Evolutionary conservation across 30 jellyfish, hydroid and myxozoan species (phyloP).

Genomic region (Aurelia coerulea): DNA sequence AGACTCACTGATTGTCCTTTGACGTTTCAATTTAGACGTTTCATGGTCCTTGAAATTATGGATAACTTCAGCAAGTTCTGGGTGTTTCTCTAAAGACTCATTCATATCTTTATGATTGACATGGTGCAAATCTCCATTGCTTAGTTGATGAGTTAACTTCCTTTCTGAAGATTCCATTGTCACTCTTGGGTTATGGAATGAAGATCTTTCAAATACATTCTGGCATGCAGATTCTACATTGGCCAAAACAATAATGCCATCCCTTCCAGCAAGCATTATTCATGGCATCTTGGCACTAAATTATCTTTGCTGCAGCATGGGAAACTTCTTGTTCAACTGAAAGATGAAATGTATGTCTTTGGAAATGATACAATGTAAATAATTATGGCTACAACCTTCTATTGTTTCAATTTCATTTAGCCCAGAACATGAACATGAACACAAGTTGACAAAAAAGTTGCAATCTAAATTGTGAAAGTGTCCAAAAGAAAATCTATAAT

Average conservation of each 20-base stretch:
- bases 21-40: background rate
- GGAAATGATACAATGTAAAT: background rate
- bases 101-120: constrained; percentile 37
- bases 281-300: background rate
- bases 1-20: background rate
- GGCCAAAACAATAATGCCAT: constrained; percentile 10
- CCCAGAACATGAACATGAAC: too few relatives aligned
- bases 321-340: background rate
- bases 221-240: background rate
- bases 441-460: too few relatives aligned
- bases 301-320: background rate
- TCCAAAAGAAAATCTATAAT: too few relatives aligned
- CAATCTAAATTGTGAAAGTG: too few relatives aligned
- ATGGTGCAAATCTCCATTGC: constrained; percentile 46
- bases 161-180: constrained; percentile 19
- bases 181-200: background rate
- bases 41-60: constrained; percentile 9
- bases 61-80: constrained; percentile 5
- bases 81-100: background rate
- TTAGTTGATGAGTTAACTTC: constrained; percentile 24
- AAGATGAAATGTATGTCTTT: background rate
- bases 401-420: background rate
- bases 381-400: too few relatives aligned
- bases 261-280: constrained; percentile 15
- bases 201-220: background rate